phyloP scores from a whole-genome alignment of 2,888 invertebrate species.

The Bruchidius siliquastri region DNA sequence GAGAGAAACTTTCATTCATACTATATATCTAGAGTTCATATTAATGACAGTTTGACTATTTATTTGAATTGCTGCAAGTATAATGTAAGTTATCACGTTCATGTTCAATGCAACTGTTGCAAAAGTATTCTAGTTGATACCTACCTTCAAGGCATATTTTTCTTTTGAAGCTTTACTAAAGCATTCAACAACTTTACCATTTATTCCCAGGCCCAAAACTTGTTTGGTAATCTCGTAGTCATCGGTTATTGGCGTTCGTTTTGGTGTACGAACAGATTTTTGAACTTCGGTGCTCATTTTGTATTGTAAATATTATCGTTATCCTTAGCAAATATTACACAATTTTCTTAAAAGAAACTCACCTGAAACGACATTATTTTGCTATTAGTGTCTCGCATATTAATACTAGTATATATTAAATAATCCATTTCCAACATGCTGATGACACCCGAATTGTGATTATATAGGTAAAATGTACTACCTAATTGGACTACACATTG shows the following conservation, averaged over 20 bases:
- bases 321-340: not conserved
- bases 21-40: no score
- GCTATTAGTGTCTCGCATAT: not conserved
- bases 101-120: no score
- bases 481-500: not conserved
- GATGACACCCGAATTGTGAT: not conserved
- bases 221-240: constrained; percentile 90
- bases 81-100: no score
- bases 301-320: constrained; percentile 3
- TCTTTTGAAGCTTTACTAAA: constrained; percentile 68
- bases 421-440: not conserved
- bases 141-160: constrained; percentile 88
- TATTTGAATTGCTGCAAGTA: no score
- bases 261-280: constrained; percentile 52
- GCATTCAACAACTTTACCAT: constrained; percentile 98
- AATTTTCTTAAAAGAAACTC: not conserved
- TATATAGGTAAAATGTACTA: not conserved
- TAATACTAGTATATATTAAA: not conserved
- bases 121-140: no score
- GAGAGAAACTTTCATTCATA: no score
- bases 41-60: no score
- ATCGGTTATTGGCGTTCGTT: constrained; percentile 77
- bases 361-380: not conserved
- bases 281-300: constrained; percentile 29
- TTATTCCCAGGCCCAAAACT: constrained; percentile 94